Base-by-base conservation (phyloP, 2,113 vertebrate genomes). In the Erinaceus europaeus region DNA sequence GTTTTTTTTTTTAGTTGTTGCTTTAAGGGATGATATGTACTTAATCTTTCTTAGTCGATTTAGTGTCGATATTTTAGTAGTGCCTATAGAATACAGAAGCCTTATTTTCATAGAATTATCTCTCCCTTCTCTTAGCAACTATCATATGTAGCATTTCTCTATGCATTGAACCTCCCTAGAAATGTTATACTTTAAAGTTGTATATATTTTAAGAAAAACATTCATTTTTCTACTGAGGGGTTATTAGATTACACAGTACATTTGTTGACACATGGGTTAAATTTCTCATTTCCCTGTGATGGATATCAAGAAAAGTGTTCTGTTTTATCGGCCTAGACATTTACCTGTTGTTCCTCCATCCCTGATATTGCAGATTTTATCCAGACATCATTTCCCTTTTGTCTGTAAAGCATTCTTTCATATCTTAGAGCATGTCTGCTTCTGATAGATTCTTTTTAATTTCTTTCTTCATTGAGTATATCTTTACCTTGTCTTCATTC, bases 401-500 rank as follows among this genome's bases (percentile, higher is more conserved):
- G 36, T 38, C n/a, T 48, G 32, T 68, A 69, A 17, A 69, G 46
- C 3, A n/a, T 36, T 46, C 48, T 48, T 36, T 34, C 18, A 14
- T 42, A 72, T 73, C 72, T 82, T 38, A 29, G 6, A 71, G 46
- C 21, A 34, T 32, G 29, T 27, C 27, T 48, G 27, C 44, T 46
- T 18, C 12, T n/a, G 17, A 72, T 71, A 18, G 75, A 20, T 81
- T 21, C 6, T 69, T 57, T 53, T 36, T 20, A 62, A 68, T 53
- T 71, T 86, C 6, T 55, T 83, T 62, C 34, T 42, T 59, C 40
- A n/a, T n/a, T 50, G 32, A 53, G 44, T 64, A 55, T 14, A 14
- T 55, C 57, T 80, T 72, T 65, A 85, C 57, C 73, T 79, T 89
- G 72, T 61, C 62, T 89, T 85, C 73, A 55, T 44, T 65, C 74